Percentiles rank a stretch among this genome's conserved stretches.
These are phyloP conservation scores for Eupristina koningsbergeri DNA, from an alignment of 1,140 invertebrate species.

Conservation along the genomic window DNA sequence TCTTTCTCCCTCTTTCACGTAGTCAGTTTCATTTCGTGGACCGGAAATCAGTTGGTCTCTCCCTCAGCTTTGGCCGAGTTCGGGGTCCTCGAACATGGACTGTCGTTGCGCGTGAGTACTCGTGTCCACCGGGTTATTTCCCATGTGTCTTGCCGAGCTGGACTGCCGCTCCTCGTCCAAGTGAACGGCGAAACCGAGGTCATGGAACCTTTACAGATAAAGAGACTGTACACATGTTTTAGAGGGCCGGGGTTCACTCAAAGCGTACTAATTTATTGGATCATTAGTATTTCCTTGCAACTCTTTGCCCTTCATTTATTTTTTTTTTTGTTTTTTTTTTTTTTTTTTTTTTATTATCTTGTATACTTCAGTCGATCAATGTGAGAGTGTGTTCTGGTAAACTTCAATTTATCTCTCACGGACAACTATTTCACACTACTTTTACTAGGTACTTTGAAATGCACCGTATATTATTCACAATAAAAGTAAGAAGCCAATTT, in stretches of 20 bases:
- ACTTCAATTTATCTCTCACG: not conserved
- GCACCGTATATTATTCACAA: too few relatives aligned
- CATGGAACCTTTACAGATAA: not conserved
- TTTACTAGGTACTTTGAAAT: not conserved
- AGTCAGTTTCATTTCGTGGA: not conserved
- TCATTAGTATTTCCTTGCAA: conserved; percentile 20
- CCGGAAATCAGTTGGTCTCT: conserved; percentile 39
- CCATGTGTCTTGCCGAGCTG: conserved; percentile 23
- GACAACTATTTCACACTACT: not conserved
- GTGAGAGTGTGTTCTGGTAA: not conserved
- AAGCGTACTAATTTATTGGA: conserved; percentile 18
- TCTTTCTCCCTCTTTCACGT: not conserved
- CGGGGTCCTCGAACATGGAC: not conserved
- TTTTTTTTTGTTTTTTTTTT: too few relatives aligned
- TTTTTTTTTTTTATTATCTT: too few relatives aligned
- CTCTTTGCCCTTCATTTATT: not conserved
- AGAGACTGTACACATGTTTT: not conserved
- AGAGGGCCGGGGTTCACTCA: not conserved
- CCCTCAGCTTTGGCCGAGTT: not conserved
- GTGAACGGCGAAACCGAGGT: not conserved
- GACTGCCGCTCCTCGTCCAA: conserved; percentile 27
- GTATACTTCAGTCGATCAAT: not conserved
- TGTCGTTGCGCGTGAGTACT: conserved; percentile 7
- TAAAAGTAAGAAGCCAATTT: too few relatives aligned
- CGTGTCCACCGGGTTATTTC: conserved; percentile 15